phyloP scores from a whole-genome alignment of 2,797 vertebrate species.

The Streptopelia turtur region DNA sequence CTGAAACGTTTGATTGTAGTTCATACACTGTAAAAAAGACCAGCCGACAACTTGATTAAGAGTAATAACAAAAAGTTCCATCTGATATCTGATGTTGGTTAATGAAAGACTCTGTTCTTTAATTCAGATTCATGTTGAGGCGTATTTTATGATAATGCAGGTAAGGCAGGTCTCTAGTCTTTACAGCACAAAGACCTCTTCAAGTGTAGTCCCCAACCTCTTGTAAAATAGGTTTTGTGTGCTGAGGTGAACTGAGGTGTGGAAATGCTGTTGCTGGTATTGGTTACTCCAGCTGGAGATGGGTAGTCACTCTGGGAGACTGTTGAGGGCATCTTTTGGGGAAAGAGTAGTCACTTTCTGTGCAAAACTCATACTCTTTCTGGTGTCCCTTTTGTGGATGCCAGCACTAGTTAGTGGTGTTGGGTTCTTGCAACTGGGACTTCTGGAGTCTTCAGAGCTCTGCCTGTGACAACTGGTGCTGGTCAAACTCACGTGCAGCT shows the following conservation, averaged over 20 bases:
- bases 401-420: not conserved
- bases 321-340: not conserved
- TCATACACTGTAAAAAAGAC: not conserved
- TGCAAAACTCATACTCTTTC: not conserved
- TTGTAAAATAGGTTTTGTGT: not conserved
- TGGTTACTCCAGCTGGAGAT: not conserved
- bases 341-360: not conserved
- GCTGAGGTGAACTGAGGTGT: not conserved
- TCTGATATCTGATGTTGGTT: not conserved
- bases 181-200: not conserved
- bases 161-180: not conserved
- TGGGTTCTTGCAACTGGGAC: not conserved
- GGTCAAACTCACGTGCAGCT: not conserved
- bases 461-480: not conserved
- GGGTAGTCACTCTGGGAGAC: not conserved
- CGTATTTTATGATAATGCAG: not conserved
- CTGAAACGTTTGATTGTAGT: not conserved
- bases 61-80: not conserved
- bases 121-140: not conserved
- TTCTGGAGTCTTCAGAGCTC: not conserved
- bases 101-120: not conserved
- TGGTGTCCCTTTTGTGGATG: not conserved
- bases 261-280: not conserved
- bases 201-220: not conserved
- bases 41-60: not conserved